Conservation (phyloP, 2,888 invertebrate genomes). For the Lasioglossum morio region DNA sequence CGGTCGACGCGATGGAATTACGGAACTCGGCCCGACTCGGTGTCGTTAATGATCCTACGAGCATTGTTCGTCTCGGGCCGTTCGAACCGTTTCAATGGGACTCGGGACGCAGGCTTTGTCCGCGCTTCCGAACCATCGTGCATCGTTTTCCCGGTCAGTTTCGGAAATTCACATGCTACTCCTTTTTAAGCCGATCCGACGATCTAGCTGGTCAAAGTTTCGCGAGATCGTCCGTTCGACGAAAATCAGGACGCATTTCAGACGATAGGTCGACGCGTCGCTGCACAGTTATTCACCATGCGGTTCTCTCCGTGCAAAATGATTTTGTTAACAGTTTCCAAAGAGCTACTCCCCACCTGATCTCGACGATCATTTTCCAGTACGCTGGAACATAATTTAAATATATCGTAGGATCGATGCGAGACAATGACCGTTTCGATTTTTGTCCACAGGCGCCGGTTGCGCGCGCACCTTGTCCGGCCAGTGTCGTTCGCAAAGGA, state of each 20-base stretch:
- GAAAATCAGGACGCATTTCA: background rate
- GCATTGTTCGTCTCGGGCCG: slow-evolving; percentile 54
- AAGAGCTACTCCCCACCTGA: no score
- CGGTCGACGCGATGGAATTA: slow-evolving; percentile 37
- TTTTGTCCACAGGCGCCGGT: background rate
- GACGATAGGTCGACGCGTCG: background rate
- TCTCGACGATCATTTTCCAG: background rate
- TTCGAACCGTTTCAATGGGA: slow-evolving; percentile 35
- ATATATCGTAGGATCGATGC: background rate
- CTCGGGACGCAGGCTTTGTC: slow-evolving; percentile 5
- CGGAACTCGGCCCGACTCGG: slow-evolving; percentile 46
- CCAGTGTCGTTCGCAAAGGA: slow-evolving; percentile 10
- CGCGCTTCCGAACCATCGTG: background rate
- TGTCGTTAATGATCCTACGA: slow-evolving; percentile 70
- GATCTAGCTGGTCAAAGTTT: background rate
- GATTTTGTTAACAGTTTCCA: no score
- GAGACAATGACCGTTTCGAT: background rate
- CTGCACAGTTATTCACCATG: no score
- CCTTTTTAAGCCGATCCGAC: background rate
- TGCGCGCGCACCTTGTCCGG: background rate
- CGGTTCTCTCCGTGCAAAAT: background rate
- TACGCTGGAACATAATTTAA: fast-evolving
- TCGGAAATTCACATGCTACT: background rate
- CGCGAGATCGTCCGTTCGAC: background rate
- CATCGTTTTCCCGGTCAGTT: slow-evolving; percentile 16